Percentiles rank a stretch among this genome's conserved stretches.
Conservation (phyloP, 1,140 invertebrate genomes). For the Ditylenchus dipsaci region DNA sequence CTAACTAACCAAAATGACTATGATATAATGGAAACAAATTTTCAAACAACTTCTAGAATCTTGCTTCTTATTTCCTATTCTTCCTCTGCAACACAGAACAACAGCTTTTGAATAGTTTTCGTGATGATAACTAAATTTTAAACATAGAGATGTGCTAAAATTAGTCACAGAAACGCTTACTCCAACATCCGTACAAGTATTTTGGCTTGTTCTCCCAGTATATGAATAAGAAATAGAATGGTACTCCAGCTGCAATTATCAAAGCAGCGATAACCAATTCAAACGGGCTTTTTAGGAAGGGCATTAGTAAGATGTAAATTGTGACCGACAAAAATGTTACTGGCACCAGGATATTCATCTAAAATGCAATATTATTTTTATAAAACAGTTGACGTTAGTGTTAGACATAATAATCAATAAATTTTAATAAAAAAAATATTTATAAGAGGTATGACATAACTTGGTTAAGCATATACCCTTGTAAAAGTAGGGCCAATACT, state of each 20-base stretch:
- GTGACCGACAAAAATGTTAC: neutral
- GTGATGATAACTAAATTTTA: constrained; percentile 4
- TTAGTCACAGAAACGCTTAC: no score
- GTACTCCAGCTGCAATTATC: neutral
- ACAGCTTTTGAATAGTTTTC: neutral
- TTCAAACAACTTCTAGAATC: neutral
- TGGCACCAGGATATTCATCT: neutral
- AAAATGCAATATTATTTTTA: neutral
- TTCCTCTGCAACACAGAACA: neutral
- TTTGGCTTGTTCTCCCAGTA: neutral
- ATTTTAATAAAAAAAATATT: no score
- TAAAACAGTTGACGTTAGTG: no score
- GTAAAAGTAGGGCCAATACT: no score
- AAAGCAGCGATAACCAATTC: neutral
- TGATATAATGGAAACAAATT: no score
- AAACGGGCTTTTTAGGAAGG: neutral
- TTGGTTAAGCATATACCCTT: neutral
- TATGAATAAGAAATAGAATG: constrained; percentile 5
- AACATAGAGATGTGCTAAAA: no score
- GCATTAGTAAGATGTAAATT: neutral
- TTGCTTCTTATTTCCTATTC: neutral
- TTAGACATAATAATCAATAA: no score
- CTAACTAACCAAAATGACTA: no score
- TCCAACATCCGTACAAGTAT: neutral
- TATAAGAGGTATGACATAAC: no score